phyloP scores from a whole-genome alignment of 2,113 vertebrate species.

The Indicator indicator region DNA sequence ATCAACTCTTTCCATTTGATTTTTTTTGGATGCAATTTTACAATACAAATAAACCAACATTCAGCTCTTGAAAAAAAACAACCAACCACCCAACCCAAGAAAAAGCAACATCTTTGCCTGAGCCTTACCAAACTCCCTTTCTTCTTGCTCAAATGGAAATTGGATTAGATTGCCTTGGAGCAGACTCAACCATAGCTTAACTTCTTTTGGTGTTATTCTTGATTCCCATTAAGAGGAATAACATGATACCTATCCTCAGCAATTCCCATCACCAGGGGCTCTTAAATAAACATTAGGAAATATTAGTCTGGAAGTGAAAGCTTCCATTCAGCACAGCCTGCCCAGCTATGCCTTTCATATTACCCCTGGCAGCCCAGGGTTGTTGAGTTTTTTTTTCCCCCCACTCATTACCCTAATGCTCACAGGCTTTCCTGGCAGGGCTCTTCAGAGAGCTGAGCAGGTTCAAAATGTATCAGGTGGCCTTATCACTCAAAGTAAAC shows the following conservation, averaged over 20 bases:
- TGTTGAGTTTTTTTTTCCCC: background rate
- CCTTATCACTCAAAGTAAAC: constrained; percentile 35
- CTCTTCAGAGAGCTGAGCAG: background rate
- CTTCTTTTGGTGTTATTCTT: constrained; percentile 41
- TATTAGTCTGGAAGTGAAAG: background rate
- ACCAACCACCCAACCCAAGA: too few species aligned
- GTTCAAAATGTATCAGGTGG: background rate
- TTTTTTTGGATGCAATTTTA: background rate
- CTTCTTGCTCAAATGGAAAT: constrained; percentile 59
- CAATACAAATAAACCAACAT: background rate
- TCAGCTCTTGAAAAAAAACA: background rate
- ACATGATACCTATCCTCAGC: constrained; percentile 2
- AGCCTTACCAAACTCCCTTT: background rate
- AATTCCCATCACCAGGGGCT: background rate
- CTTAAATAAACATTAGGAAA: constrained; percentile 55
- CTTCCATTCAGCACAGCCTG: background rate
- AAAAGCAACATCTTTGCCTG: background rate
- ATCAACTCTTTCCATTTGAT: background rate
- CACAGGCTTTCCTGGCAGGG: background rate
- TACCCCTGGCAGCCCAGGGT: background rate
- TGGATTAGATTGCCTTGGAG: constrained; percentile 51
- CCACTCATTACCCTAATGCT: background rate
- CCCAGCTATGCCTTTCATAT: background rate
- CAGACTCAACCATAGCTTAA: constrained; percentile 49
- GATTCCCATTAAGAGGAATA: constrained; percentile 44